phyloP scores from a whole-genome alignment of 2,113 vertebrate genomes.

The Chinchilla lanigera region DNA sequence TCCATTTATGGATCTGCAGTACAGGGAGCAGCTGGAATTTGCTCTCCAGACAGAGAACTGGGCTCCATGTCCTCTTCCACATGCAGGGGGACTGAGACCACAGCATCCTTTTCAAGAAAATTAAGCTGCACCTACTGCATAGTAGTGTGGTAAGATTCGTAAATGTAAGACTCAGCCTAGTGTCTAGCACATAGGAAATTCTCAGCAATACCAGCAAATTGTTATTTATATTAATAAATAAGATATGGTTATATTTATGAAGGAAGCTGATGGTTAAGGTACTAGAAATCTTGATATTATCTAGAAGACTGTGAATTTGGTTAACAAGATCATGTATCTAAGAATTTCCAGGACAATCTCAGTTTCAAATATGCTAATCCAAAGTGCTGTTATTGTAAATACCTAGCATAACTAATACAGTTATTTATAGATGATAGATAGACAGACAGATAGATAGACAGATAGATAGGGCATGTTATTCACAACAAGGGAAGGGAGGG shows the following conservation, averaged over 20 bases:
- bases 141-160: background rate
- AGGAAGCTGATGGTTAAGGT: background rate
- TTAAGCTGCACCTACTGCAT: background rate
- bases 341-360: background rate
- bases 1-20: background rate
- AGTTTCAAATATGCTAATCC: background rate
- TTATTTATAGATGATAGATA: background rate
- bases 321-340: background rate
- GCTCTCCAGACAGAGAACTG: background rate
- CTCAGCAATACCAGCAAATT: background rate
- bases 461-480: background rate
- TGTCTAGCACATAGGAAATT: background rate
- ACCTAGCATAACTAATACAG: background rate
- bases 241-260: background rate
- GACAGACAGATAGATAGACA: background rate
- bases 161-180: background rate
- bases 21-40: accelerated
- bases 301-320: background rate
- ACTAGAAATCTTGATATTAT: background rate
- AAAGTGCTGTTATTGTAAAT: background rate
- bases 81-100: background rate
- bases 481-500: background rate
- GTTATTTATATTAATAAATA: background rate
- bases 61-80: background rate
- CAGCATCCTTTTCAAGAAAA: background rate